Base-by-base conservation (phyloP, 2,888 invertebrate genomes). In the Acanthococcus lagerstroemiae region DNA sequence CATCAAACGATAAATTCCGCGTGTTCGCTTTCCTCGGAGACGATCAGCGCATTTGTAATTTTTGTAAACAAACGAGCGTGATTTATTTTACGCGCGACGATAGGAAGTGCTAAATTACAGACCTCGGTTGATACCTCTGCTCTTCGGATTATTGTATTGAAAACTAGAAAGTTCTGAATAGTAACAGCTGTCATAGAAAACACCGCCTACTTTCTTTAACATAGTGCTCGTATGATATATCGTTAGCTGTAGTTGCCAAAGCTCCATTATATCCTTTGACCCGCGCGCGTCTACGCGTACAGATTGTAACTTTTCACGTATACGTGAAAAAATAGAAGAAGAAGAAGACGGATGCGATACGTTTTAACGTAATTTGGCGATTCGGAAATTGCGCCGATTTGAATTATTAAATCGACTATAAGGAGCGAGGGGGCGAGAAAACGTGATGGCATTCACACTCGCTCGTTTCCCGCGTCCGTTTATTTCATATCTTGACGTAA, bases 381-480 rank as follows among this genome's bases (percentile, higher is more conserved):
- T 46, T 58, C 58, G 45, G 44, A 58, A 58, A 58, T n/a, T n/a
- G 44, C 45, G 44, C 58, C 45, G 58, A 58, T 58, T 58, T 58
- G 19, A 58, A 57, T 45, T 58, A 58, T 58, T 57, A 58, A 58
- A 58, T 58, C 24, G 44, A n/a, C n/a, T n/a, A n/a, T n/a, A n/a
- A n/a, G n/a, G n/a, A n/a, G n/a, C n/a, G n/a, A n/a, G n/a, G 56
- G 44, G 4, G 12, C 44, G 44, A 37, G 46, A 46, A 25, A 58
- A 46, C 58, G 58, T 58, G 58, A 58, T 45, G 44, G 44, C 46
- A 58, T 58, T 58, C 58, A 58, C 58, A 58, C 58, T 46, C 58
- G 46, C 58, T 58, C 58, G 58, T 22, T 46, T 58, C 46, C n/a
- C n/a, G n/a, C n/a, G n/a, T n/a, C n/a, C n/a, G 15, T 30, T 57